A percentile compares a stretch with the other conserved stretches of the same genome.
Conservation (phyloP, 2,888 invertebrate genomes). For the Buathra laborator region DNA sequence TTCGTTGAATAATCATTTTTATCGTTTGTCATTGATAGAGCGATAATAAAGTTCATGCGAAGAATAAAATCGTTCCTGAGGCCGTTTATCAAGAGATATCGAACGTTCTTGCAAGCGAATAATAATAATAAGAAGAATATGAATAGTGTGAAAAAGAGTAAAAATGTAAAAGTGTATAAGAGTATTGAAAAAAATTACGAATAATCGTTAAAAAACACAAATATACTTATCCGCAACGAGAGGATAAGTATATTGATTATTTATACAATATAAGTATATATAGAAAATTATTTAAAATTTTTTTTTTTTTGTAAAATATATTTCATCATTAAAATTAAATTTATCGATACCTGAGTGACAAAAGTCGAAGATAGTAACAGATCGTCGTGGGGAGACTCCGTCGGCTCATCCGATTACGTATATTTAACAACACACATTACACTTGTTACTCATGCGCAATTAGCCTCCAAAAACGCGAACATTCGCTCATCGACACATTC, state of each 20-base stretch:
- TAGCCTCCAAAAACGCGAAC: slow-evolving; percentile 76
- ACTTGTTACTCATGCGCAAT: slow-evolving; percentile 81
- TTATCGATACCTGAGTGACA: slow-evolving; percentile 76
- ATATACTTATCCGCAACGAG: slow-evolving; percentile 49
- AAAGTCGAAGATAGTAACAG: slow-evolving; percentile 68
- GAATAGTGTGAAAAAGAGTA: slow-evolving; percentile 53
- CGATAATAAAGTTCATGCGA: slow-evolving; percentile 76
- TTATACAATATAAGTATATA: slow-evolving; percentile 41
- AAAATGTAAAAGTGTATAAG: slow-evolving; percentile 61
- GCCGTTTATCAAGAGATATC: slow-evolving; percentile 79
- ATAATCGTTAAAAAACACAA: slow-evolving; percentile 60
- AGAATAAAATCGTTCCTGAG: slow-evolving; percentile 75
- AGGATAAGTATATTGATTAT: slow-evolving; percentile 49
- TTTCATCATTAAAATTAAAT: slow-evolving; percentile 58
- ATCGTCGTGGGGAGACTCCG: slow-evolving; percentile 70
- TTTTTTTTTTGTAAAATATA: slow-evolving; percentile 3
- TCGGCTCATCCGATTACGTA: slow-evolving; percentile 63
- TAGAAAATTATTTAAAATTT: slow-evolving; percentile 1
- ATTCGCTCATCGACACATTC: slow-evolving; percentile 74
- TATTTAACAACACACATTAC: slow-evolving; percentile 74
- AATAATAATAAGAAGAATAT: slow-evolving; percentile 48
- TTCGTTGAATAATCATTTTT: slow-evolving; percentile 30
- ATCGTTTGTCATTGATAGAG: slow-evolving; percentile 59
- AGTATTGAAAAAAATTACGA: slow-evolving; percentile 49
- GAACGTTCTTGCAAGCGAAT: slow-evolving; percentile 72